These are phyloP conservation scores for Erithacus rubecula DNA, from an alignment of 2,797 vertebrate genomes.

Conservation along the genomic window DNA sequence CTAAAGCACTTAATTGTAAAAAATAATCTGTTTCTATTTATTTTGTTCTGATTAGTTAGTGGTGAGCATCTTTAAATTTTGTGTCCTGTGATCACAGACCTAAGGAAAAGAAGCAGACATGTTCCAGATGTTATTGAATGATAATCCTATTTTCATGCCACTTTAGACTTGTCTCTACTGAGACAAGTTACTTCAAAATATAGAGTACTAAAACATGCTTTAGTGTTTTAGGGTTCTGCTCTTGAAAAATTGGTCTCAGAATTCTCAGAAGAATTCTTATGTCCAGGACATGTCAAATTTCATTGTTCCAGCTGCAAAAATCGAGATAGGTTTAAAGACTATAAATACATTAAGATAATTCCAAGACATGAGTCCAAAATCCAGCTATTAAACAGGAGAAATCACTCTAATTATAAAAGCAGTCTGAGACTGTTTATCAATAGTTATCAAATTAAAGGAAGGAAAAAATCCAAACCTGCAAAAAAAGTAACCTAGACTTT, in stretches of 20 bases:
- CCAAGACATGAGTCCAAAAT: not conserved
- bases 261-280: not conserved
- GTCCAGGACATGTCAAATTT: not conserved
- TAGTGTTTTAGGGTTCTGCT: not conserved
- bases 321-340: not conserved
- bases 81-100: not conserved
- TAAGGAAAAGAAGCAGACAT: not conserved
- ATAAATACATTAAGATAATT: not conserved
- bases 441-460: not conserved
- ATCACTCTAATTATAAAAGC: not conserved
- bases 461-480: not conserved
- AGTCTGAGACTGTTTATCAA: not conserved
- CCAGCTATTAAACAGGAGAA: not conserved
- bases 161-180: constrained; percentile 5
- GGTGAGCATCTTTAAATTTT: not conserved
- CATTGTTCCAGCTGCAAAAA: not conserved
- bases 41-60: not conserved
- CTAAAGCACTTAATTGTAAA: not conserved
- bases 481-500: not conserved
- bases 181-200: constrained; percentile 7
- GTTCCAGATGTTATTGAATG: not conserved
- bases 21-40: not conserved
- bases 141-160: not conserved
- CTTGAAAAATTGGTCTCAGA: not conserved
- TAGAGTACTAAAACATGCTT: not conserved